Evolutionary conservation across 2,888 invertebrate genomes (phyloP), one percentile per base, ranked within the genome.

Genomic region (Syrphus vitripennis): DNA sequence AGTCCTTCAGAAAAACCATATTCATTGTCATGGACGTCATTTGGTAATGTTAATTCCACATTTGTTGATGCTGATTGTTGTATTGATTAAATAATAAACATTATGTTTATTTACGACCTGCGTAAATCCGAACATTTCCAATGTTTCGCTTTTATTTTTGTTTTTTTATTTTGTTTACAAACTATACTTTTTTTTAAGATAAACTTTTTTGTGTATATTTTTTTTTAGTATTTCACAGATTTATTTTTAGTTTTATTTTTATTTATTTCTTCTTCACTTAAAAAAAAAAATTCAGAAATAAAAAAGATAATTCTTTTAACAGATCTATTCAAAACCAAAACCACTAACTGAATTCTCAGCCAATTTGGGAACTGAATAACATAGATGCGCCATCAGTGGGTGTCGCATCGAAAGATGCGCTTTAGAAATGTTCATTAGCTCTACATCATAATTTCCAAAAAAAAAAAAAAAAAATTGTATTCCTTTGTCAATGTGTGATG

Each of bases 1-100:
- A 88, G 88, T 92, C 92, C 91, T 92, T 92, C 77, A 92, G 89
- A 81, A 92, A 92, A 75, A 92, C 92, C 91, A 92, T 92, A 84
- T 92, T 92, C 90, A 92, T 92, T 86, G 91, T 90, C 81, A 92
- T 89, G 71, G 90, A 90, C 79, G 91, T 91, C 92, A 92, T 92
- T 88, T 88, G 78, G 65, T 34, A 34, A 65, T 71, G 37, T 55
- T 53, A 67, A 79, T 83, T 65, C 74, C 57, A 45, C 55, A 48
- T 78, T 50, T 75, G 29, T 70, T 81, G 57, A 4, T 55, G 31
- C 16, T 57, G 24, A 55, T 61, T 55, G 37, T 61, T 55, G 37
- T 48, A 50, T 26, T 69, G 40, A 24, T 72, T n/a, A 77, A 67
- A 72, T 42, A 65, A 70, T 42, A 65, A 70, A 81, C 24, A 55